phyloP scores from a whole-genome alignment of 2,113 vertebrate species.

The Rallus limicola region DNA sequence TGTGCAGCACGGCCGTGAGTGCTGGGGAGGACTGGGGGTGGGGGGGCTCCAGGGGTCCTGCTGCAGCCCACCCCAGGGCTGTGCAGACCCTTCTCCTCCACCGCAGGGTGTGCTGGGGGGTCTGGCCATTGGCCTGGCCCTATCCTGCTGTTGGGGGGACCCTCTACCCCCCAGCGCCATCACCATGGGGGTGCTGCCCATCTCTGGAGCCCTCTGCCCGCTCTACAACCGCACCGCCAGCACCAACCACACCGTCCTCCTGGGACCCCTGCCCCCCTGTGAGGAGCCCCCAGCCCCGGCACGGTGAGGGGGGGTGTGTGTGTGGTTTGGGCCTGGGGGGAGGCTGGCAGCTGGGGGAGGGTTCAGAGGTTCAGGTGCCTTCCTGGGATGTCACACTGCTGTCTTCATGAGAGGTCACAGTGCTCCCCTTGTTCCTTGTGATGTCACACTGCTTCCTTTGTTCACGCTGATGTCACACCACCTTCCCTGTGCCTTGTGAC shows the following conservation, averaged over 20 bases:
- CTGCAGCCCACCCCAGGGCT: background rate
- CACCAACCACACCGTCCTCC: background rate
- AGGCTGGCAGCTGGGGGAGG: no score
- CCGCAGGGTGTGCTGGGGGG: conserved; percentile 84
- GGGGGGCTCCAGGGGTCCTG: background rate
- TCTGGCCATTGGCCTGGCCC: conserved; percentile 70
- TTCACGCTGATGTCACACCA: fast-evolving
- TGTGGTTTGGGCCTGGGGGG: no score
- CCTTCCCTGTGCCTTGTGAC: fast-evolving
- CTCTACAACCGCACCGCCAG: conserved; percentile 46
- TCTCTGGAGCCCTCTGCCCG: conserved; percentile 66
- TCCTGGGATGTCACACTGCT: no score
- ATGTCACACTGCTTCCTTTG: background rate
- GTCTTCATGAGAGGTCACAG: background rate
- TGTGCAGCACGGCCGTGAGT: conserved; percentile 81
- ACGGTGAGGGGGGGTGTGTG: background rate
- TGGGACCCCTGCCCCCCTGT: background rate
- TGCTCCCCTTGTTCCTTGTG: fast-evolving
- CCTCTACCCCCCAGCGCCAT: conserved; percentile 83
- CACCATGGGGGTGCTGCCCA: conserved; percentile 83
- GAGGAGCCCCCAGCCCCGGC: background rate
- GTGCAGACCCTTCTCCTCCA: background rate
- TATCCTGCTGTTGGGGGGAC: conserved; percentile 84
- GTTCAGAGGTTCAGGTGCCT: background rate
- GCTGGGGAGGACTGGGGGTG: fast-evolving